A percentile compares a stretch with the other conserved stretches of the same genome.
These are phyloP conservation scores for Thera obeliscata DNA, from an alignment of 2,888 invertebrate species.

Conservation along the genomic window DNA sequence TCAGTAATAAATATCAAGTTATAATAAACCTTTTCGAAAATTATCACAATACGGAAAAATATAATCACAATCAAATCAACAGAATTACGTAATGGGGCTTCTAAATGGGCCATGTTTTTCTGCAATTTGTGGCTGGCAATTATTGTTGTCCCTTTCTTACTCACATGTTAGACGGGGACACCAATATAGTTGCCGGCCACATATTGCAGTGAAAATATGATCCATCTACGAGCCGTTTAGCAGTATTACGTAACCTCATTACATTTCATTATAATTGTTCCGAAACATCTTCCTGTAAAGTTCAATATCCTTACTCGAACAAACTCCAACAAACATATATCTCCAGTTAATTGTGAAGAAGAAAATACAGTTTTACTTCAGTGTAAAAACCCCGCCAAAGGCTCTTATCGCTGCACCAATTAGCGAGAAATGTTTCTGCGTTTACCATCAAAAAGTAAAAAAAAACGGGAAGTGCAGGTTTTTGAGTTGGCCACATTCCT, in stretches of 20 bases:
- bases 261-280: slow-evolving; percentile 14
- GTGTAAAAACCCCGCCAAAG: slow-evolving; percentile 48
- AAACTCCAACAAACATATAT: slow-evolving; percentile 31
- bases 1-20: no score
- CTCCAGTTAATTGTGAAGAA: slow-evolving; percentile 46
- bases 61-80: no score
- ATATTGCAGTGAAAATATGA: no score
- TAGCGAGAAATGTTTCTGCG: slow-evolving; percentile 48
- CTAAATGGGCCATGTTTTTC: no score
- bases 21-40: no score
- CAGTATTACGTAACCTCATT: slow-evolving; percentile 21
- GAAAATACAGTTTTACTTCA: slow-evolving; percentile 39
- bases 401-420: slow-evolving; percentile 54
- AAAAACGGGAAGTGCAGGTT: slow-evolving; percentile 28
- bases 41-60: no score
- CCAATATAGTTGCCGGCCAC: no score
- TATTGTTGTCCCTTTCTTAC: no score
- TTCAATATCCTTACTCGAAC: slow-evolving; percentile 39
- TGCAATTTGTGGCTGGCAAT: no score
- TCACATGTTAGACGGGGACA: no score
- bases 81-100: no score
- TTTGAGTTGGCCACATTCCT: slow-evolving; percentile 16
- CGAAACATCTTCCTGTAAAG: slow-evolving; percentile 45
- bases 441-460: slow-evolving; percentile 32
- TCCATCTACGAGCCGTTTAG: no score